Evolutionary conservation across 2,888 invertebrate genomes (phyloP), one percentile per base, ranked within the genome.

Genomic region (Pseudoips prasinana): DNA sequence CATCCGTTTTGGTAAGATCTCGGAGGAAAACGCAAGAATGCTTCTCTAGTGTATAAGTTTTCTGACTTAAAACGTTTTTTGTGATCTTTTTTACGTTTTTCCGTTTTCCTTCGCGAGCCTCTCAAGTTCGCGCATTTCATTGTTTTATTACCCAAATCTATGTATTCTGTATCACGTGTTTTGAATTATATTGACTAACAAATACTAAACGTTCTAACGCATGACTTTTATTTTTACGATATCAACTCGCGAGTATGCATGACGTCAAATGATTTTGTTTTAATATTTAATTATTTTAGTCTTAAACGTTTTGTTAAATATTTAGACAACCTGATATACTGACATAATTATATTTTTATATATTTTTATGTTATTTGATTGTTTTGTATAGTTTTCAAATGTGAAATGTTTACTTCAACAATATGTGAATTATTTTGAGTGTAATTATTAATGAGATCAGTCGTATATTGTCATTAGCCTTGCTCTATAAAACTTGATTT

Each of bases 111-210:
- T 65, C 73, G 60, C 44, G 72, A 58, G 63, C 61, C 60, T 68
- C 59, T 63, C 55, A 60, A 47, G 68, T 73, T 70, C 74, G 49
- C 73, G 73, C 68, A 57, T 65, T 50, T 54, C 32, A 49, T 40
- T 47, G 39, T 54, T 56, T 45, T 56, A 39, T 45, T 56, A 44
- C 25, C 53, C 49, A 42, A 53, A 34, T 57, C 24, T 59, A 39
- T 55, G 49, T 62, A 34, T 61, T 63, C 54, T 57, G 26, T 57
- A 33, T 43, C 54, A 36, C 33, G 54, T 63, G 56, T 76, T 86
- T 84, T 84, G 71, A 82, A 81, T 79, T 68, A 73, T 68, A 69
- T 80, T 86, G 86, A 88, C 87, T 88, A 88, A 88, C 87, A 79
- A 72, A 55, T 68, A 86, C 85, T 87, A 87, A 88, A 82, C 57